Percentiles rank a stretch among this genome's conserved stretches.
phyloP scores from a whole-genome alignment of 23 tunicate species.

The Corella eumyota region DNA sequence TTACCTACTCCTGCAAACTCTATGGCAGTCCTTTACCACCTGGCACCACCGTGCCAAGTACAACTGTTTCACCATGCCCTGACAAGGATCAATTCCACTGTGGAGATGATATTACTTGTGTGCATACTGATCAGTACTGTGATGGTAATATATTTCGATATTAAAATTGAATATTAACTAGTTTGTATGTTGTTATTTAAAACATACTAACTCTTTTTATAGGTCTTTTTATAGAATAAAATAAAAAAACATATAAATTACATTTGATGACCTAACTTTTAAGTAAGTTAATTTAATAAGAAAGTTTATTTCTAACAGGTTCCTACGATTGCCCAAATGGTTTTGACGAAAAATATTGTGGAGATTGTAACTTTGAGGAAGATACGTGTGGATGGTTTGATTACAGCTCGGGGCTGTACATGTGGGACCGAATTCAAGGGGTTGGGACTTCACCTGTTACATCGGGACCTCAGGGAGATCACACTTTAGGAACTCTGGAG shows the following conservation, averaged over 20 bases:
- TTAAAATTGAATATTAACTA: too few species aligned
- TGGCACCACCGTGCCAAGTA: constrained; percentile 68
- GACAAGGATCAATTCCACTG: constrained; percentile 58
- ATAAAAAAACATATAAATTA: too few species aligned
- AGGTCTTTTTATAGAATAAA: too few species aligned
- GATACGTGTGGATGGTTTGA: constrained; percentile 76
- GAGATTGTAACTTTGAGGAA: constrained; percentile 70
- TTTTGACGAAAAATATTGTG: constrained; percentile 56
- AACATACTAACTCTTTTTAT: too few species aligned
- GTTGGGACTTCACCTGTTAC: constrained; percentile 11
- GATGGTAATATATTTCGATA: constrained; percentile 34
- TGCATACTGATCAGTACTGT: constrained; percentile 35
- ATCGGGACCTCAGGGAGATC: constrained; percentile 71
- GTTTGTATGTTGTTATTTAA: too few species aligned
- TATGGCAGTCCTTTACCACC: constrained; percentile 49
- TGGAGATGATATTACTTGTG: constrained; percentile 74
- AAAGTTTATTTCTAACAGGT: too few species aligned
- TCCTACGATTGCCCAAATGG: constrained; percentile 73
- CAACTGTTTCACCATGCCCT: constrained; percentile 84
- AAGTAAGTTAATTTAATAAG: too few species aligned
- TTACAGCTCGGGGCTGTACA: constrained; percentile 55
- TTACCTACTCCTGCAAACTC: constrained; percentile 30
- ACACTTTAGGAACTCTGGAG: constrained; percentile 29
- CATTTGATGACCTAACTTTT: too few species aligned
- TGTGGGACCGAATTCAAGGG: constrained; percentile 60